Base-by-base conservation (phyloP, 53 echinoderm and acorn worm genomes). In the Pentamera pediparva region DNA sequence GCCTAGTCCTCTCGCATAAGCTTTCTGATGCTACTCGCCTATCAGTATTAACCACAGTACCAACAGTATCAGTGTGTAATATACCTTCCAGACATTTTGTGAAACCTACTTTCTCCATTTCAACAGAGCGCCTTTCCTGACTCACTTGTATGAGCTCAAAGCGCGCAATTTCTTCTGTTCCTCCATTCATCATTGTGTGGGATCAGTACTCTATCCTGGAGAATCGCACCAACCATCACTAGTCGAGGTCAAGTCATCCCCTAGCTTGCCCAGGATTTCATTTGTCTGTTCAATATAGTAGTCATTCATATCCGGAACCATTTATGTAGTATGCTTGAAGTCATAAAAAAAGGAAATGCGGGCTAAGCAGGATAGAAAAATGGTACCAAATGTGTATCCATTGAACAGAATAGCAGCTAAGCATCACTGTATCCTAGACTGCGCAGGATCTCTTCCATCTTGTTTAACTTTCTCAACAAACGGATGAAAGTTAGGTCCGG, bases 161-260 rank as follows among this genome's bases (percentile, higher is more conserved):
- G 37, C 51, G 37, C 9, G 62, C 39, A 2, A 81, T 43, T 21
- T 74, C 50, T 15, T 69, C 33, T 2, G 22, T 37, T 7, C 28
- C 20, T 67, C 40, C 28, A 9, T 61, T 54, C 82, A 81, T 75
- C 28, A 81, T 7, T 3, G 81, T 19, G 39, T 81, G 74, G 29
- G 41, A 34, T 2, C 59, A 55, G 37, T 74, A 81, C 6, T 58
- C 1, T 59, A 59, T 19, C 81, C 81, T 12, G 81, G 81, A 22
- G 59, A 73, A 37, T 81, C 73, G 33, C 81, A 73, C 26, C 73
- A 26, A 10, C 81, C 81, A 74, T 74, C 81, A 11, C 81, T 74
- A 4, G 24, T 39, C 22, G 47, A 27, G 8, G 21, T 25, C 18
- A 79, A 6, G 3, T 35, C 29, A 25, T 56, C n/a, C 18, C 34